A percentile compares a stretch with the other conserved stretches of the same genome.
Evolutionary conservation across 2,888 invertebrate genomes (phyloP).

Genomic region (Tachina fera): DNA sequence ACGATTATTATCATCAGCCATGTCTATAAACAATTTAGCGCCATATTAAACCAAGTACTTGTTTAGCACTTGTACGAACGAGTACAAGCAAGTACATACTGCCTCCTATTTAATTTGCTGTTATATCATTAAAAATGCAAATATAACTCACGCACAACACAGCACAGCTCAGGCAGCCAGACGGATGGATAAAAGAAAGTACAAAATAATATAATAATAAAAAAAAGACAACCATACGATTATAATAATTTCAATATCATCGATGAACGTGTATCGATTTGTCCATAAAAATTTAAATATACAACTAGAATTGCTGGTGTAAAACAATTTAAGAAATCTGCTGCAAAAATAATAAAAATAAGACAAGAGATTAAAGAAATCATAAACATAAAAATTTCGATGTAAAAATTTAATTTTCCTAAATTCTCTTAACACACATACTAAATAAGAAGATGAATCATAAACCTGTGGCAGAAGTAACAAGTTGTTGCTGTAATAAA

Average conservation of each 20-base stretch:
- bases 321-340: conserved; percentile 62
- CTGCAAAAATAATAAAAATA: conserved; percentile 29
- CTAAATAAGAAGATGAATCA: conserved; percentile 4
- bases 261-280: conserved; percentile 79
- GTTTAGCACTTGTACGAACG: conserved; percentile 53
- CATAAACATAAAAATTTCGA: conserved; percentile 69
- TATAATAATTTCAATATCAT: conserved; percentile 74
- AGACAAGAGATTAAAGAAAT: conserved; percentile 72
- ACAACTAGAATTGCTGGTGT: conserved; percentile 20
- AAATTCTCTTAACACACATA: conserved; percentile 24
- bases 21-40: conserved; percentile 67
- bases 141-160: conserved; percentile 10
- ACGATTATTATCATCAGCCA: conserved; percentile 64
- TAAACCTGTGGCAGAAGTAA: background rate
- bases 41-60: conserved; percentile 70
- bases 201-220: conserved; percentile 15
- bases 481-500: background rate
- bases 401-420: conserved; percentile 76
- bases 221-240: conserved; percentile 39
- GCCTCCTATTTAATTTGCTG: conserved; percentile 15
- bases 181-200: background rate
- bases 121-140: conserved; percentile 56
- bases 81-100: conserved; percentile 11
- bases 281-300: conserved; percentile 56
- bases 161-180: background rate